A percentile compares a stretch with the other conserved stretches of the same genome.
Conservation (phyloP, 2,113 vertebrate genomes). For the Oostethus manadensis region DNA sequence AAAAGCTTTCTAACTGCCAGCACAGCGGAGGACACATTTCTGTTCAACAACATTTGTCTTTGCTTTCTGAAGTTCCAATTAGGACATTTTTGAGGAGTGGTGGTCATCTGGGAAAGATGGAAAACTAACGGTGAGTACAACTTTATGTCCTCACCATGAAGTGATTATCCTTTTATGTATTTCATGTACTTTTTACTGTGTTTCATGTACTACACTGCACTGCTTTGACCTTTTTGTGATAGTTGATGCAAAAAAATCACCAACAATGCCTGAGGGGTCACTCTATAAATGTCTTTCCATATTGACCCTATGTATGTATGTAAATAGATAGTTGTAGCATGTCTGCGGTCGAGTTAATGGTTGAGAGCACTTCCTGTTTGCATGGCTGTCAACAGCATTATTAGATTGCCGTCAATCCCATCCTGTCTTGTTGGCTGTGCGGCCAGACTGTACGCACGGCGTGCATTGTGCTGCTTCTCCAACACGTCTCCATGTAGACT, state of each 20-base stretch:
- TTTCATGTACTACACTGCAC: not conserved
- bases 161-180: conserved; percentile 13
- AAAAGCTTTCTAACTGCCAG: not conserved
- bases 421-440: conserved; percentile 22
- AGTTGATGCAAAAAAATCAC: not conserved
- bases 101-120: conserved; percentile 29
- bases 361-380: conserved; percentile 54
- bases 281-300: not conserved
- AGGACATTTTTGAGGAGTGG: not conserved
- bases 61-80: conserved; percentile 3
- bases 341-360: conserved; percentile 18
- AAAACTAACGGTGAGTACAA: conserved; percentile 57
- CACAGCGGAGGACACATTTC: conserved; percentile 4
- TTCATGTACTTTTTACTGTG: not conserved
- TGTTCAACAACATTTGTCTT: conserved; percentile 11
- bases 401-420: conserved; percentile 63
- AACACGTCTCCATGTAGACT: not conserved
- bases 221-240: not conserved
- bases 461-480: conserved; percentile 1
- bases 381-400: conserved; percentile 52
- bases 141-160: conserved; percentile 3
- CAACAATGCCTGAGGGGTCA: no score
- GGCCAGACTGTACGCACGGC: not conserved
- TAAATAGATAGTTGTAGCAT: not conserved
- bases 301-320: conserved; percentile 3